A percentile compares a stretch with the other conserved stretches of the same genome.
phyloP scores from a whole-genome alignment of 2,113 vertebrate species.

The Pogonocichla stellata region DNA sequence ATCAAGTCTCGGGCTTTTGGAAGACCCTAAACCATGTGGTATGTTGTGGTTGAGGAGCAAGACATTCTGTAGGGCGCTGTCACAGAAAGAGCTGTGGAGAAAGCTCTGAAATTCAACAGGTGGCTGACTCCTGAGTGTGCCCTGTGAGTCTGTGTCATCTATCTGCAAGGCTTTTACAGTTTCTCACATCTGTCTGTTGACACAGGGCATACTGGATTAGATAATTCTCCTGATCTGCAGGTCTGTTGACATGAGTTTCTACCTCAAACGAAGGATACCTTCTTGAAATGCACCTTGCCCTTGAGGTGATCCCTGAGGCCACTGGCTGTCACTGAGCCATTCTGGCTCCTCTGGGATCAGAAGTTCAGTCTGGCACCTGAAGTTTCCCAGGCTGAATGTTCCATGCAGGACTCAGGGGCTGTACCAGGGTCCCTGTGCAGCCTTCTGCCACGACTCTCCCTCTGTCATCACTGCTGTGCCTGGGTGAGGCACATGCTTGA shows the following conservation, averaged over 20 bases:
- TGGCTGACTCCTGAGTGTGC: neutral
- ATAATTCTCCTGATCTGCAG: neutral
- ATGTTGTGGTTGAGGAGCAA: neutral
- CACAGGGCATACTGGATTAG: neutral
- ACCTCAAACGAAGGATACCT: neutral
- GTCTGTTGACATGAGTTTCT: neutral
- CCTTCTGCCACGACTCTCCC: neutral
- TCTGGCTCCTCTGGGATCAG: neutral
- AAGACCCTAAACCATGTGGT: neutral
- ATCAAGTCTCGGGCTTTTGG: neutral
- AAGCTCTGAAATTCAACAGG: neutral
- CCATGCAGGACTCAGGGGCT: neutral
- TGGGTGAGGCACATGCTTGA: neutral
- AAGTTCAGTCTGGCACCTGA: neutral
- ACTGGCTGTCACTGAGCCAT: neutral
- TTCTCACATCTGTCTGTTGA: neutral
- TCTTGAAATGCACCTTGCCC: neutral
- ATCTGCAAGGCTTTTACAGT: neutral
- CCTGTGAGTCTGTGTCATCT: too few relatives aligned
- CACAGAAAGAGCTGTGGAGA: neutral
- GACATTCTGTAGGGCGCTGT: neutral
- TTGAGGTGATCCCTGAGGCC: neutral
- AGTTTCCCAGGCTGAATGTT: neutral
- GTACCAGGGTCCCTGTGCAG: accelerated
- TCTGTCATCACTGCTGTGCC: neutral